Percentiles rank a stretch among this genome's conserved stretches.
These are phyloP conservation scores for Aspidiotus destructor DNA, from an alignment of 2,888 invertebrate species.

Conservation along the genomic window DNA sequence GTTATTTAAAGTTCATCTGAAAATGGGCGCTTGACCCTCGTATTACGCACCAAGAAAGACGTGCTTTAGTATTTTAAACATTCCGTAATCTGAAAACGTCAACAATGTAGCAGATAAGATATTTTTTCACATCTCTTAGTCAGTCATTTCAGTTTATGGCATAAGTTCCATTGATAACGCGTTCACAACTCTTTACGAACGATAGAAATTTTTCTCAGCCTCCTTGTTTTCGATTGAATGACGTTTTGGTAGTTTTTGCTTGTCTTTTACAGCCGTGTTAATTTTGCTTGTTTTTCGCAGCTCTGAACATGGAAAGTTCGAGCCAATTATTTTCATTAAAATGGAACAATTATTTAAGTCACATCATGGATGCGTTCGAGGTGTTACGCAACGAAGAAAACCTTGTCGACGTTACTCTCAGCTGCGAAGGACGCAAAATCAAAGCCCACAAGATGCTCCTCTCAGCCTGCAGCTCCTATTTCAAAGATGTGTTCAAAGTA, in stretches of 20 bases:
- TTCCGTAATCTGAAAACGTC: no score
- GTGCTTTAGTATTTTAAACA: no score
- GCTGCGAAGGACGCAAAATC: conserved; percentile 73
- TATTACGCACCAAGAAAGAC: no score
- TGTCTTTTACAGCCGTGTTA: background rate
- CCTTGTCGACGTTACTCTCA: conserved; percentile 74
- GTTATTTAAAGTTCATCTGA: no score
- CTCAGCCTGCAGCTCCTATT: conserved; percentile 75
- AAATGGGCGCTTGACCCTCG: no score
- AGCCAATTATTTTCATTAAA: conserved; percentile 69
- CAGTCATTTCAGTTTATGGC: no score
- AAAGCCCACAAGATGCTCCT: conserved; percentile 76
- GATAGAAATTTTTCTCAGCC: background rate
- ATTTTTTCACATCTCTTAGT: no score
- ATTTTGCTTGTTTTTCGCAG: background rate
- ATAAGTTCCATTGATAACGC: no score
- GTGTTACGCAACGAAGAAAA: conserved; percentile 51
- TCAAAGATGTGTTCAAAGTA: conserved; percentile 49
- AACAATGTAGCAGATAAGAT: no score
- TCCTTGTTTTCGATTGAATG: background rate
- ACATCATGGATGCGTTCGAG: conserved; percentile 69
- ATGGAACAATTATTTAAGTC: conserved; percentile 75
- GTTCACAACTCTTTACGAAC: no score
- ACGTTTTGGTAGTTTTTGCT: background rate
- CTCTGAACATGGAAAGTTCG: conserved; percentile 13